These are phyloP conservation scores for Rapana venosa DNA, from an alignment of 2,888 invertebrate species.

Conservation along the genomic window DNA sequence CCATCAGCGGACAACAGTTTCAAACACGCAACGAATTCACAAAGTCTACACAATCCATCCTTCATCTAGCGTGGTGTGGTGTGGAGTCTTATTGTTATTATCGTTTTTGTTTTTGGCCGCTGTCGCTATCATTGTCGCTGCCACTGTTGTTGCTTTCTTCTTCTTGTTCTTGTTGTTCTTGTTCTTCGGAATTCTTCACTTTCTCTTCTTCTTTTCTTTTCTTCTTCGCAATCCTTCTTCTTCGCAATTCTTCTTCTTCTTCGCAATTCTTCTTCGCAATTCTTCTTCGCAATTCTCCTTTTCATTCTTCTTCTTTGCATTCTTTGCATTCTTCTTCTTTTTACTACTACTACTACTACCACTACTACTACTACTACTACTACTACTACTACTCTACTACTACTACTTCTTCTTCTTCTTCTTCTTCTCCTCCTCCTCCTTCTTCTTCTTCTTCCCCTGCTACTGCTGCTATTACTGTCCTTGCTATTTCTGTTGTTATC, in stretches of 20 bases:
- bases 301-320: not conserved
- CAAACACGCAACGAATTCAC: too few relatives aligned
- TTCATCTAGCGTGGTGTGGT: too few relatives aligned
- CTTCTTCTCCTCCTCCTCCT: too few relatives aligned
- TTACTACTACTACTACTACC: not conserved
- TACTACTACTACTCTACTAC: too few relatives aligned
- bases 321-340: not conserved
- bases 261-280: not conserved
- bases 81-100: not conserved
- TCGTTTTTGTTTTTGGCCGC: not conserved
- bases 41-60: too few relatives aligned
- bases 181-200: not conserved
- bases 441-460: too few relatives aligned
- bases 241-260: not conserved
- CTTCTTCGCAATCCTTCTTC: not conserved
- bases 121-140: not conserved
- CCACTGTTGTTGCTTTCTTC: not conserved
- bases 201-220: not conserved
- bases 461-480: too few relatives aligned
- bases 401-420: too few relatives aligned
- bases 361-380: too few relatives aligned
- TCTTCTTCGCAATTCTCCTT: not conserved
- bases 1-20: too few relatives aligned
- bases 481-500: too few relatives aligned
- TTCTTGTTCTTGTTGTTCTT: not conserved